Base-by-base conservation (phyloP, 2,888 invertebrate species). In the Eristalis arbustorum region DNA sequence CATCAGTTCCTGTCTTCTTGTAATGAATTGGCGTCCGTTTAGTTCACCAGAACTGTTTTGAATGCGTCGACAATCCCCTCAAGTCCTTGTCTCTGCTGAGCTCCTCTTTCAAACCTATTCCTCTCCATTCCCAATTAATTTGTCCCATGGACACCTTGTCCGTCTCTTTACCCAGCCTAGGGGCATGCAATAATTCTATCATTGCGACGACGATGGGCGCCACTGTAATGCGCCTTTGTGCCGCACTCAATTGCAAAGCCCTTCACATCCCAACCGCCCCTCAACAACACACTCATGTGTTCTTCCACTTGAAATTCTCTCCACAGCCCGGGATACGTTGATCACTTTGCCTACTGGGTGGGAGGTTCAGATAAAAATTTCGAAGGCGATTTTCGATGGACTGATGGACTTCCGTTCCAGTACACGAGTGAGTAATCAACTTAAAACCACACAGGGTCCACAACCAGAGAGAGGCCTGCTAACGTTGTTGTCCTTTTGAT, bases 371-470 rank as follows among this genome's bases (percentile, higher is more conserved):
- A 97, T 91, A 94, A 94, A 88, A 94, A 94, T 61, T 95, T 95
- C 89, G 97, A 97, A 91, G 96, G 96, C 40, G 96, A 96, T 91
- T 97, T 96, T 93, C 95, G 95, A 75, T 97, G 97, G 97, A 94
- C 95, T 0, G 96, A 96, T 90, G 96, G 96, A 49, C 93, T 95
- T 74, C 95, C 95, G 13, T 96, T 96, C 92, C 94, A 95, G 56
- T 97, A 95, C 90, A 94, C 96, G 89, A 96, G 97, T 97, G 93
- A 95, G 96, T 89, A 23, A 77, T 56, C 68, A 66, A 57, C 63
- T 22, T 68, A 22, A 13, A 18, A 18, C 22, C 42, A 42, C 42
- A 42, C 42, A 42, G 3, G 14, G 13, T 11, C 1, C 40, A 2
- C 1, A 2, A n/a, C n/a, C 42, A 14, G 1, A 14, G 5, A 5